Evolutionary conservation across 2,797 vertebrate genomes (phyloP).

Genomic region (Channallabes apus): DNA sequence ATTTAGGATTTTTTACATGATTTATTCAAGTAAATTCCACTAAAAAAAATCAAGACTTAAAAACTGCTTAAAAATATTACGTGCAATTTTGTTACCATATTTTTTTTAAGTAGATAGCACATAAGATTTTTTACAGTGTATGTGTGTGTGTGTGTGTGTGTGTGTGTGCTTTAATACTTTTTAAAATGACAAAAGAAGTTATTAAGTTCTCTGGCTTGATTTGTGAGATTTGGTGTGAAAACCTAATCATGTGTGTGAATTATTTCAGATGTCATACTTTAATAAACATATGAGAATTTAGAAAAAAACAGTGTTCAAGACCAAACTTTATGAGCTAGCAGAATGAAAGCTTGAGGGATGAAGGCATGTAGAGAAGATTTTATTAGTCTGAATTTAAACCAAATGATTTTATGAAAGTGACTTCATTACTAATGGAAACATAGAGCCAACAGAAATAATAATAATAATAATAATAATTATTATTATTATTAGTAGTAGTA

Average conservation of each 20-base stretch:
- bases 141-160: no score
- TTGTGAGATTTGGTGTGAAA: neutral
- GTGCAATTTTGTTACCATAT: no score
- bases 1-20: no score
- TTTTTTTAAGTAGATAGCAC: no score
- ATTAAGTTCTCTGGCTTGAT: neutral
- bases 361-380: neutral
- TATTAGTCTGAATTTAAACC: neutral
- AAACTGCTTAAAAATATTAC: no score
- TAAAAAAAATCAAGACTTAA: no score
- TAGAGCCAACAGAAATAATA: neutral
- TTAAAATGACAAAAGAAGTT: neutral
- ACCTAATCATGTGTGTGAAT: neutral
- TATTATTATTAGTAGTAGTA: neutral
- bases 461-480: no score
- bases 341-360: neutral
- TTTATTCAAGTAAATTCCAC: no score
- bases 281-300: neutral
- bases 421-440: neutral
- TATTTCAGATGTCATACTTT: neutral
- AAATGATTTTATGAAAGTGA: neutral
- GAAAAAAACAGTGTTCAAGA: no score
- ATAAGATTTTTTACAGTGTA: no score
- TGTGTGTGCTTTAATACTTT: neutral
- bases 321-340: neutral